Percentiles rank a stretch among this genome's conserved stretches.
These are phyloP conservation scores for Falco cherrug DNA, from an alignment of 2,797 vertebrate species.

Conservation along the genomic window DNA sequence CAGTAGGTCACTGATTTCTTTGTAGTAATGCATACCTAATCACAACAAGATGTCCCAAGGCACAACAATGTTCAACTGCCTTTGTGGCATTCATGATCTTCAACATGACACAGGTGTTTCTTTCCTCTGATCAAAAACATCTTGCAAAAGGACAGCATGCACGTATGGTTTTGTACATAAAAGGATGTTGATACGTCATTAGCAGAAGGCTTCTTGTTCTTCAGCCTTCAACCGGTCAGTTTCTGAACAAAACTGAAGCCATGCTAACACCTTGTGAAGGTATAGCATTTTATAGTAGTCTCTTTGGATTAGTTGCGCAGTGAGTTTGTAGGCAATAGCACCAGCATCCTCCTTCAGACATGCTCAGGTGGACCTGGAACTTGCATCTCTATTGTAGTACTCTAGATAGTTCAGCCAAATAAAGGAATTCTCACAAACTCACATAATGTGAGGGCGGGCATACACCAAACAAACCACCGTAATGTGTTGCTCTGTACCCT, in stretches of 20 bases:
- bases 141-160: not conserved
- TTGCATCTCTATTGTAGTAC: not conserved
- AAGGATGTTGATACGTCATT: not conserved
- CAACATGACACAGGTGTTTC: not conserved
- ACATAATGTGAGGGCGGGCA: not conserved
- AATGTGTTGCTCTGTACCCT: not conserved
- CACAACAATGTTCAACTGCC: not conserved
- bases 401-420: not conserved
- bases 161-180: not conserved
- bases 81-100: not conserved
- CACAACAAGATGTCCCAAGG: not conserved
- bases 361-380: not conserved
- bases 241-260: not conserved
- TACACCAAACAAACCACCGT: not conserved
- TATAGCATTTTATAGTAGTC: not conserved
- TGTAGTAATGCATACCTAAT: not conserved
- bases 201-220: not conserved
- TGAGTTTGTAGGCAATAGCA: not conserved
- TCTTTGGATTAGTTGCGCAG: not conserved
- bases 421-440: not conserved
- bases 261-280: not conserved
- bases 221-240: not conserved
- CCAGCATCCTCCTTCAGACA: not conserved
- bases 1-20: not conserved
- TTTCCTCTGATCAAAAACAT: not conserved